Base-by-base conservation (phyloP, 2,888 invertebrate species). In the Hedya salicella region DNA sequence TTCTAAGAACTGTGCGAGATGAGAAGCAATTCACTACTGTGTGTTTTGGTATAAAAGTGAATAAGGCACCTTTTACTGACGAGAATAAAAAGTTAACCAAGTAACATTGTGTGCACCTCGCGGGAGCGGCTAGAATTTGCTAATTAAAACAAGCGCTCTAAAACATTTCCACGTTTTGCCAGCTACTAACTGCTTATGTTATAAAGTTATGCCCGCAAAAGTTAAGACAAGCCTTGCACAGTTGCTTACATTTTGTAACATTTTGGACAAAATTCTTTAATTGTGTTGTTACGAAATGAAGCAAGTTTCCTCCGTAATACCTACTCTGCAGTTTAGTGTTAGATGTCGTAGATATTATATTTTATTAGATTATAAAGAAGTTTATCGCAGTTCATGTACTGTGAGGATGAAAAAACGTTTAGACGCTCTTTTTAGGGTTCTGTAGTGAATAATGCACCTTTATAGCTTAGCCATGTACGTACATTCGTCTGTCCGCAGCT, bases 141-240 rank as follows among this genome's bases (percentile, higher is more conserved):
- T 70, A 70, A 70, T 71, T 71, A 70, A 71, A 69, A 65, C 65
- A 67, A 69, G 68, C 50, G 62, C 65, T 63, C 54, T 69, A 68
- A 68, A 68, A 62, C 64, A 62, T 61, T 52, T 60, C 54, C 66
- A 66, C 67, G 56, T 52, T 69, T 60, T 17, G 54, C 54, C 48
- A 42, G 56, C 53, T 64, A 68, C 61, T 68, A 68, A 68, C 63
- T 65, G 68, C 42, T 61, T 52, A 52, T 53, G 57, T 68, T 63
- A 62, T 64, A 64, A 65, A 68, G 50, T 67, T 68, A 49, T 44
- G 14, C 39, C 25, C 53, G 48, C 56, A 52, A 48, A 67, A 69
- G 61, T 56, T 54, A 39, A 42, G 17, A 57, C 40, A 46, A 44
- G 52, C 57, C 36, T 49, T 48, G 21, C 53, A 52, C 52, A 59